Evolutionary conservation across 2,797 vertebrate genomes (phyloP).

Genomic region (Thamnophis elegans): DNA sequence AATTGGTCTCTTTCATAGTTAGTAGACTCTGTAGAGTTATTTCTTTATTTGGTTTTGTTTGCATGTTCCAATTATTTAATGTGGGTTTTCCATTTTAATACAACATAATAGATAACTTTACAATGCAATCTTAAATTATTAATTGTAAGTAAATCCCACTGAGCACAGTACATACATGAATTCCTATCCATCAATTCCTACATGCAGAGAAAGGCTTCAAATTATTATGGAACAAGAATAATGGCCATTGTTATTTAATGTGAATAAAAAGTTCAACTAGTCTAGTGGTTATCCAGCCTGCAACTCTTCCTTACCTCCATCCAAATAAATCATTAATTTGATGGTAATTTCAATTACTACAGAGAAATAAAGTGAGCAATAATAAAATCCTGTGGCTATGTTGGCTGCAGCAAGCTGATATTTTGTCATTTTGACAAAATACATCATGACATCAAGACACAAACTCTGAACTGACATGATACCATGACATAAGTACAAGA

Average conservation of each 20-base stretch:
- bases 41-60: background rate
- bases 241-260: background rate
- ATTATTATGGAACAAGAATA: background rate
- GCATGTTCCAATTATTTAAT: background rate
- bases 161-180: background rate
- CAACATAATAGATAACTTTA: background rate
- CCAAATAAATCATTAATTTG: background rate
- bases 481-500: background rate
- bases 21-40: background rate
- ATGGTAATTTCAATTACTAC: background rate
- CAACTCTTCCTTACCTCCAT: background rate
- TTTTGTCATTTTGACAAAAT: background rate
- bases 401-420: background rate
- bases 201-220: background rate
- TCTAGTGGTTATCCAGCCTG: background rate
- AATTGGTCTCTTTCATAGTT: background rate
- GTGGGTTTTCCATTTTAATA: background rate
- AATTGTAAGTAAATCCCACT: background rate
- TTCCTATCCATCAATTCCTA: background rate
- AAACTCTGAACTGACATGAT: background rate
- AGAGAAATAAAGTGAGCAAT: background rate
- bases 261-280: background rate
- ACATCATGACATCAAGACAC: background rate
- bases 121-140: background rate
- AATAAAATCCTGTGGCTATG: background rate